Evolutionary conservation across 1,140 invertebrate genomes (phyloP).

Genomic region (Scaptomyza hsui): DNA sequence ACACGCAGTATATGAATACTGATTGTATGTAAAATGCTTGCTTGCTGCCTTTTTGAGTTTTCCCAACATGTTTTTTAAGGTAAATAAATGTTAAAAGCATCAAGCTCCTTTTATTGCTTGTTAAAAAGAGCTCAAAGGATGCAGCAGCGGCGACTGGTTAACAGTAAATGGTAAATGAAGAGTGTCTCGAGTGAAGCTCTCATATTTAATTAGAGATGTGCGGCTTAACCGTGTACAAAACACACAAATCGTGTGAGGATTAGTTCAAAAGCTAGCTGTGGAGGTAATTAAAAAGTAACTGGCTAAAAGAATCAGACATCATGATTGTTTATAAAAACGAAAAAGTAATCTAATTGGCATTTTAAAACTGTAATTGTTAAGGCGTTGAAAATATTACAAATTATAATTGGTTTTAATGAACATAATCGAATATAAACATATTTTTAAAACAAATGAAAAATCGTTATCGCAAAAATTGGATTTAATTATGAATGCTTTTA

Average conservation of each 20-base stretch:
- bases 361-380: too few relatives aligned
- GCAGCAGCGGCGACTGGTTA: too few relatives aligned
- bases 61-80: constrained; percentile 10
- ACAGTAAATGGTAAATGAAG: neutral
- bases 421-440: too few relatives aligned
- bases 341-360: too few relatives aligned
- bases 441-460: neutral
- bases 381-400: neutral
- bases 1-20: constrained; percentile 2
- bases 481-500: constrained; percentile 47
- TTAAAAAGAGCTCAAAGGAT: constrained; percentile 38
- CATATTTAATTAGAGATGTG: neutral
- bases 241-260: neutral
- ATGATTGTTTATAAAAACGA: too few relatives aligned
- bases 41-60: constrained; percentile 17
- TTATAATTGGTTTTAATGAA: neutral
- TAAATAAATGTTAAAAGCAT: constrained; percentile 38
- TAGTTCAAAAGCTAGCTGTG: neutral
- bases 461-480: neutral
- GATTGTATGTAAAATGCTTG: constrained; percentile 16
- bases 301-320: too few relatives aligned
- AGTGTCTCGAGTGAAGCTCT: neutral
- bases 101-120: constrained; percentile 31
- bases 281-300: neutral
- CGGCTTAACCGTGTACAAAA: too few relatives aligned